Base-by-base conservation (phyloP, 2,113 vertebrate species). In the Catharus fuscescens region DNA sequence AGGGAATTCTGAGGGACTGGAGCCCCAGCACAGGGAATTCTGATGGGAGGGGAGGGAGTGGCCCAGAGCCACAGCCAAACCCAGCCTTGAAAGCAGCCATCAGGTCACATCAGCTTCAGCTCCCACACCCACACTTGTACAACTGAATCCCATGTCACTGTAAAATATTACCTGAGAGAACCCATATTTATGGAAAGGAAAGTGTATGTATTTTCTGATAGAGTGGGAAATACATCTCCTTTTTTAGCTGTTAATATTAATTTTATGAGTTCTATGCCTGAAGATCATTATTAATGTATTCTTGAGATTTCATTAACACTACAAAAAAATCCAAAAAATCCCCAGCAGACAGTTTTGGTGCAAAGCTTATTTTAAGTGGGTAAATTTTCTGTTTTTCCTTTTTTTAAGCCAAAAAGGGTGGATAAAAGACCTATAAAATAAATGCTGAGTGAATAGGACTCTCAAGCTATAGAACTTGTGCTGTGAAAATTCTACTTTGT, bases 401-500 rank as follows among this genome's bases (percentile, higher is more conserved):
- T 59, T 40, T 40, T 80, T 67, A 81, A 95, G 79, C 32, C 72
- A 96, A 95, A 95, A 97, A 95, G 77, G 25, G 84, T 93, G 53
- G 92, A 97, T 97, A 94, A 97, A 98, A 98, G 92, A 88, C 79
- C 85, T 87, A 77, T 94, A 95, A 96, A 97, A 96, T 97, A 98
- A 97, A 98, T 95, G 96, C 94, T 97, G 97, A 97, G 91, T 97
- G 96, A 97, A 97, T 98, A 96, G 93, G 92, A 94, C 96, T 97
- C 97, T 96, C 64, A 9, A 97, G 97, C 96, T 96, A 97, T 97
- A 97, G 96, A 97, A 96, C 92, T 42, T 97, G 77, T 86, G 92
- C 96, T 97, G 93, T 97, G 97, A 97, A 97, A 98, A 98, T 97
- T 97, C 94, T 92, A 97, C 96, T 97, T 97, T 97, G 97, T 98